Conservation (phyloP, 2,888 invertebrate species). For the Tanytarsus gracilentus region DNA sequence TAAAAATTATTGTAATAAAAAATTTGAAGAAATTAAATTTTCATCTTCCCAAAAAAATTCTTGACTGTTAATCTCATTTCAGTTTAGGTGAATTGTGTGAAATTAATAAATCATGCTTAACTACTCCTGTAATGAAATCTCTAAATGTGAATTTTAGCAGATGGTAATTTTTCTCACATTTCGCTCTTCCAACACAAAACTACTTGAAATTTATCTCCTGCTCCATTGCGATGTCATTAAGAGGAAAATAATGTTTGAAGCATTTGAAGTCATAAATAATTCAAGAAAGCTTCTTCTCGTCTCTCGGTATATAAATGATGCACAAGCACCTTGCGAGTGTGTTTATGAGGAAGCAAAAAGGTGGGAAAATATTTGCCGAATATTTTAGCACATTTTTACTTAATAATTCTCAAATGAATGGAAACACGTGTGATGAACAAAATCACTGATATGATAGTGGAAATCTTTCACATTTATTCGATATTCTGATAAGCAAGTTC, state of each 20-base stretch:
- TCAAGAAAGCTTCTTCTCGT: not conserved
- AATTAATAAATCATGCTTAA: slow-evolving; percentile 10
- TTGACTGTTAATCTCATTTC: not conserved
- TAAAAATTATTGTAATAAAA: no score
- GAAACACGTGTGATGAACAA: no score
- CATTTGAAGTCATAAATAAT: not conserved
- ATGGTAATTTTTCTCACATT: not conserved
- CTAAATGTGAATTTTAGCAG: not conserved
- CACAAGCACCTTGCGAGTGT: not conserved
- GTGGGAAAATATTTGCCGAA: no score
- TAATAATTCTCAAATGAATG: no score
- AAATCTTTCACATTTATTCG: no score
- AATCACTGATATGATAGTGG: no score
- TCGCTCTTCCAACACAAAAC: not conserved
- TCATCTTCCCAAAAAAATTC: not conserved
- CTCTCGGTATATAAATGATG: not conserved
- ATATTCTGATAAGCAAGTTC: no score
- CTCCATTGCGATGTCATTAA: slow-evolving; percentile 5
- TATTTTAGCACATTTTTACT: no score
- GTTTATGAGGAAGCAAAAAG: not conserved
- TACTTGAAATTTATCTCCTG: not conserved
- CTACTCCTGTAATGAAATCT: not conserved
- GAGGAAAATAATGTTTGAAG: slow-evolving; percentile 1
- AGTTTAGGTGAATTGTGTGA: not conserved
- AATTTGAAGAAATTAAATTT: not conserved